Evolutionary conservation across 2,888 invertebrate species (phyloP), one percentile per base, ranked within the genome.

Genomic region (Apamea monoglypha): DNA sequence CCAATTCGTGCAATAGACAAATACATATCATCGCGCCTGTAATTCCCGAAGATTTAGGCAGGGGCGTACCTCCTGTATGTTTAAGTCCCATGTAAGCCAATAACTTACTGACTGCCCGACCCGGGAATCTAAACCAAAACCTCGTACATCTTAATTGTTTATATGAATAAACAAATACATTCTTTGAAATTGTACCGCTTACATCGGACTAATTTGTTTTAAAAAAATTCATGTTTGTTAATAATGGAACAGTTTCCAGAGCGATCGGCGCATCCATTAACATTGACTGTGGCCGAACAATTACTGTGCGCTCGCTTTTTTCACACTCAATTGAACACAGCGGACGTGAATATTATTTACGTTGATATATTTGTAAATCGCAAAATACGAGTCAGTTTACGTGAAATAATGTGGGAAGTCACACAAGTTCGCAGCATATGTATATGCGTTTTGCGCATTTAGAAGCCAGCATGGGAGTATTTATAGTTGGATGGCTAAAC

Each of bases 271-370:
- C 84, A 84, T 84, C 86, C 84, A 89, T 87, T 88, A 87, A 83
- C 87, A 88, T 89, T 84, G 87, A 89, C 87, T 85, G 83, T 85
- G 78, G 78, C 66, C 82, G 88, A 89, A 92, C 91, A 91, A 92
- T 90, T 90, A 89, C 80, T 81, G 56, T 70, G 75, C 74, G 84
- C 75, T 83, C 89, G 87, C 80, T 89, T 83, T 89, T 89, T 93
- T 92, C 91, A 93, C 92, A 90, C 90, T 89, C 92, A 92, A 95
- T 94, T 95, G 91, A 91, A 89, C 92, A 91, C 87, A 84, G 91
- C 83, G 89, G 88, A 91, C 86, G 85, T 86, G 83, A 80, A 72
- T 80, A 82, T 72, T 80, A 80, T 81, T 80, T 81, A 78, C 74
- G 81, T 61, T 74, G 78, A 78, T 71, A 63, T 66, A 81, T 68